phyloP scores from a whole-genome alignment of 2,888 invertebrate genomes.

The Leptopilina myrica region DNA sequence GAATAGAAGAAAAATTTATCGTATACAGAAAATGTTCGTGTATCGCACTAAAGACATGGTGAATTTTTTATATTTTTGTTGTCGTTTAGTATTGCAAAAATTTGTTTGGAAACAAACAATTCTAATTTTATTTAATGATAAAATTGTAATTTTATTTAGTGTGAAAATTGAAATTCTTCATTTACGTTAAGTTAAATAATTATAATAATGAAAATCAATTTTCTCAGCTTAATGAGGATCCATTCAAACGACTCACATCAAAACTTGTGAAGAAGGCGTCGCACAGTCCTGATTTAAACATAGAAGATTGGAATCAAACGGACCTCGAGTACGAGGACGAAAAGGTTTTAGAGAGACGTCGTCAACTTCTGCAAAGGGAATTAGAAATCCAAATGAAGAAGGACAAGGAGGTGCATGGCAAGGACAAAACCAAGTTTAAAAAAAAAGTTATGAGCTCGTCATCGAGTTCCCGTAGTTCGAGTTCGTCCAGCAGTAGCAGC shows the following conservation, averaged over 20 bases:
- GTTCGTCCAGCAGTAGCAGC: constrained; percentile 81
- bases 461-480: constrained; percentile 83
- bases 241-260: constrained; percentile 82
- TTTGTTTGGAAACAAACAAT: too few species aligned
- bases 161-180: too few species aligned
- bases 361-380: constrained; percentile 86
- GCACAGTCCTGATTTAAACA: constrained; percentile 82
- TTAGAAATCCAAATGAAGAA: constrained; percentile 88
- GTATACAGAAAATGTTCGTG: too few species aligned
- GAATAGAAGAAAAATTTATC: too few species aligned
- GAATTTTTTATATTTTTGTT: too few species aligned
- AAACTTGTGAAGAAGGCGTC: constrained; percentile 80
- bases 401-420: constrained; percentile 84
- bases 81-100: too few species aligned
- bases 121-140: too few species aligned
- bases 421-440: constrained; percentile 80
- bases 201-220: not conserved
- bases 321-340: constrained; percentile 89
- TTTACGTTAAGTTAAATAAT: too few species aligned
- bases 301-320: constrained; percentile 88
- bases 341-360: constrained; percentile 86
- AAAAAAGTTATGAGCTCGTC: constrained; percentile 84
- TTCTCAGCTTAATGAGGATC: constrained; percentile 79
- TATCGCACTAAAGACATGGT: too few species aligned
- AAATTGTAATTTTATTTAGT: too few species aligned